Evolutionary conservation across 2,113 vertebrate genomes (phyloP).

Genomic region (Archilochus colubris): DNA sequence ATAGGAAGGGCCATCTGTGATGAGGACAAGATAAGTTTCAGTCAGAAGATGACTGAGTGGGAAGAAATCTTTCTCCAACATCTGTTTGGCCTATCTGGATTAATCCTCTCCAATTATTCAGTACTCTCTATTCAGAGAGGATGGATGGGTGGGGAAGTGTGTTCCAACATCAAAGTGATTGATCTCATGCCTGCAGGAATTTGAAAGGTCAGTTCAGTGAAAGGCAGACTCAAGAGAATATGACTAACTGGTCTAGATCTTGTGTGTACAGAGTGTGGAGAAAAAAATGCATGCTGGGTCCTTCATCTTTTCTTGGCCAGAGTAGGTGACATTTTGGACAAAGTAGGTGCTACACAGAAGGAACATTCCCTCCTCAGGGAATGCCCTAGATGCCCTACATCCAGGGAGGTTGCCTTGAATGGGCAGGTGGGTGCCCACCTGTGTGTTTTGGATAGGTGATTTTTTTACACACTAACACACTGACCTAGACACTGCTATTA

Average conservation of each 20-base stretch:
- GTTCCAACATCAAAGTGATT: constrained; percentile 6
- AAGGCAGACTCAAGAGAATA: not conserved
- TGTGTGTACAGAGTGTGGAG: not conserved
- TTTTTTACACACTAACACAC: not conserved
- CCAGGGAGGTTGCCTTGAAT: not conserved
- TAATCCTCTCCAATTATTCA: not conserved
- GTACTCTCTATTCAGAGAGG: not conserved
- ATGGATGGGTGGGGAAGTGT: not conserved
- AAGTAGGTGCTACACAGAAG: not conserved
- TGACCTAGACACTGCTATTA: not conserved
- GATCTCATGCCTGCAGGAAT: not conserved
- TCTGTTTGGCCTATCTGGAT: constrained; percentile 26
- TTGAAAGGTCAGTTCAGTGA: constrained; percentile 12
- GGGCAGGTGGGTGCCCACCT: not conserved
- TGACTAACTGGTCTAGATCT: not conserved
- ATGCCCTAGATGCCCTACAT: too few relatives aligned
- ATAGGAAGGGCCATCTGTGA: not conserved
- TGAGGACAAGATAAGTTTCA: not conserved
- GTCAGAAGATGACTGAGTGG: not conserved
- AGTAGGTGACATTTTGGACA: not conserved
- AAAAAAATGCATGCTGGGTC: not conserved
- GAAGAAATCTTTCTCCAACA: constrained; percentile 20
- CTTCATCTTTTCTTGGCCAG: not conserved
- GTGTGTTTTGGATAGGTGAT: not conserved
- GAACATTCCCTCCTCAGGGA: not conserved